phyloP scores from a whole-genome alignment of 2,888 invertebrate species.

The Orchesellides sinensis region DNA sequence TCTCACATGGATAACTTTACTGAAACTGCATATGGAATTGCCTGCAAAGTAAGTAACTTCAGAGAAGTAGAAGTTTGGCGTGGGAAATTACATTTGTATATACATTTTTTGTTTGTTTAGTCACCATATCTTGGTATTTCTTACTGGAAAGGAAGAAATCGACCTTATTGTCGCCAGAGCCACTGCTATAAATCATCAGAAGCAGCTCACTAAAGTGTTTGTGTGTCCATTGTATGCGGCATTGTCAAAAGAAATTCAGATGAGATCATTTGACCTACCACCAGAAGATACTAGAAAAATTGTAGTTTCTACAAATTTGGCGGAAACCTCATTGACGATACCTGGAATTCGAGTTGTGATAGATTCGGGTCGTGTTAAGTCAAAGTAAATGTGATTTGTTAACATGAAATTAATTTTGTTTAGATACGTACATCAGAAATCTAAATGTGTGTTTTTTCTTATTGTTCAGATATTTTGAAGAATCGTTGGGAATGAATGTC shows the following conservation, averaged over 20 bases:
- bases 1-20: conserved; percentile 59
- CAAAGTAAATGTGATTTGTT: conserved; percentile 79
- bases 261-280: conserved; percentile 78
- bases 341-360: conserved; percentile 91
- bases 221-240: conserved; percentile 83
- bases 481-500: conserved; percentile 88
- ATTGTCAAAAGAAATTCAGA: conserved; percentile 78
- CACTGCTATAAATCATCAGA: conserved; percentile 76
- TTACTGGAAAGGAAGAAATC: conserved; percentile 89
- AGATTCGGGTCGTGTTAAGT: conserved; percentile 95
- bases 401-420: neutral
- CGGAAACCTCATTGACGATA: conserved; percentile 82
- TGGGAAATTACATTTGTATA: neutral
- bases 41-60: conserved; percentile 54
- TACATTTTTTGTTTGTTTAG: conserved; percentile 77
- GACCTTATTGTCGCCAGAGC: conserved; percentile 83
- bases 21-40: conserved; percentile 67
- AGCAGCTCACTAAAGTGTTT: conserved; percentile 78
- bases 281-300: conserved; percentile 79
- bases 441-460: neutral
- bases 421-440: neutral
- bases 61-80: too few relatives aligned
- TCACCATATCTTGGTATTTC: conserved; percentile 93
- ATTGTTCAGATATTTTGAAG: conserved; percentile 83
- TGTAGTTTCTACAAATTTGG: conserved; percentile 81